Evolutionary conservation across 2,888 invertebrate species (phyloP).

Genomic region (Philhelius pedissequus): DNA sequence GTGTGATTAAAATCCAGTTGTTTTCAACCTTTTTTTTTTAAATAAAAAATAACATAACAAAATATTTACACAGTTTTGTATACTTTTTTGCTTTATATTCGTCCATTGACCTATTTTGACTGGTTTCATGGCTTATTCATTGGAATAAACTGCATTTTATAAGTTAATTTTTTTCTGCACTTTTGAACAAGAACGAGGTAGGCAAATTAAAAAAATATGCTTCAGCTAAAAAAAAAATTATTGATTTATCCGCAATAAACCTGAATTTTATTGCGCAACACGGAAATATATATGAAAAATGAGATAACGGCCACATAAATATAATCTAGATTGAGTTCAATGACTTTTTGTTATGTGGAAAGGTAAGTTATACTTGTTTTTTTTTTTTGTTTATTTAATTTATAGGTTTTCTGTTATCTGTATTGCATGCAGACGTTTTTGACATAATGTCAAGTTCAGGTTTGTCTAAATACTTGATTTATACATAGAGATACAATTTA

Average conservation of each 20-base stretch:
- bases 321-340: slow-evolving; percentile 43
- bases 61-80: neutral
- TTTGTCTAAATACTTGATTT: neutral
- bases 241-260: slow-evolving; percentile 62
- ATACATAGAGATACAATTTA: neutral
- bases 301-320: slow-evolving; percentile 19
- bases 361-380: slow-evolving; percentile 9
- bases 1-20: slow-evolving; percentile 39
- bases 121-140: slow-evolving; percentile 40
- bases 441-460: slow-evolving; percentile 56
- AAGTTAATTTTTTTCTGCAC: neutral
- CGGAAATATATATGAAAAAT: slow-evolving; percentile 59
- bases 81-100: slow-evolving; percentile 36
- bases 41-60: neutral
- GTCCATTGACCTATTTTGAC: slow-evolving; percentile 65
- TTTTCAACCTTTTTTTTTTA: slow-evolving; percentile 39
- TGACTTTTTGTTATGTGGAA: slow-evolving; percentile 40
- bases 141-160: slow-evolving; percentile 16
- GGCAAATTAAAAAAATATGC: slow-evolving; percentile 39
- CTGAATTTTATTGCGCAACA: slow-evolving; percentile 65
- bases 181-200: slow-evolving; percentile 56
- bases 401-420: neutral
- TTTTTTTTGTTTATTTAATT: neutral
- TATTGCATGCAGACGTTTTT: slow-evolving; percentile 18
- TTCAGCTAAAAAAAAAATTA: slow-evolving; percentile 9